A percentile compares a stretch with the other conserved stretches of the same genome.
phyloP scores from a whole-genome alignment of 2,797 vertebrate genomes.

The Halcyon chelicuti region DNA sequence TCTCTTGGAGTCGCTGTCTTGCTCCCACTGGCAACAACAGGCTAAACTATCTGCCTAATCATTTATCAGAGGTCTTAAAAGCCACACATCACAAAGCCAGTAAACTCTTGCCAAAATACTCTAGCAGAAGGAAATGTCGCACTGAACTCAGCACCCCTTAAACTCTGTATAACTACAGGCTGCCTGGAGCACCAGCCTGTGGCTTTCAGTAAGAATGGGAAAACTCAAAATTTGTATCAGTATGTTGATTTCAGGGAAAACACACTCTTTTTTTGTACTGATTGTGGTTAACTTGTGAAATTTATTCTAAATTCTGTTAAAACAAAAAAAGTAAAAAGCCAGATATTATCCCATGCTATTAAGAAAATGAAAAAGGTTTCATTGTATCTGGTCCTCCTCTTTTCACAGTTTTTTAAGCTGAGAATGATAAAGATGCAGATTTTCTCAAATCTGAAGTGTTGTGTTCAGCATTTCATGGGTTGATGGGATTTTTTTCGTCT shows the following conservation, averaged over 20 bases:
- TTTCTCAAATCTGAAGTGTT: not conserved
- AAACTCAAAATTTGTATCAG: not conserved
- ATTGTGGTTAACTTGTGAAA: not conserved
- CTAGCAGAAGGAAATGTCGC: constrained; percentile 50
- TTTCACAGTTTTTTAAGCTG: not conserved
- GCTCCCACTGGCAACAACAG: constrained; percentile 54
- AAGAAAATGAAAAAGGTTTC: not conserved
- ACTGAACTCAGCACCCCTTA: constrained; percentile 17
- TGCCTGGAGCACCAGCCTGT: not conserved
- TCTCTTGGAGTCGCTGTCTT: constrained; percentile 52
- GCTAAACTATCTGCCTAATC: constrained; percentile 68
- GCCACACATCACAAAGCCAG: constrained; percentile 12
- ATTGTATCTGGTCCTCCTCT: not conserved
- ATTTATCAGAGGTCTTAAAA: constrained; percentile 65
- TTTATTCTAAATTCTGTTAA: not conserved
- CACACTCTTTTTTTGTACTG: not conserved
- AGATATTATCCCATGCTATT: not conserved
- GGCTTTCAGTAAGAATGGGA: not conserved
- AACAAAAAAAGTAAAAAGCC: not conserved
- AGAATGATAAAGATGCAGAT: not conserved
- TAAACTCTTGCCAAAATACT: constrained; percentile 52
- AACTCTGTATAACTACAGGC: not conserved
- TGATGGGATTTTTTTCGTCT: not conserved
- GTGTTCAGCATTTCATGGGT: not conserved
- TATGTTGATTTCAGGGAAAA: not conserved